These are phyloP conservation scores for Pterocles gutturalis DNA, from an alignment of 2,113 vertebrate species.

Conservation along the genomic window DNA sequence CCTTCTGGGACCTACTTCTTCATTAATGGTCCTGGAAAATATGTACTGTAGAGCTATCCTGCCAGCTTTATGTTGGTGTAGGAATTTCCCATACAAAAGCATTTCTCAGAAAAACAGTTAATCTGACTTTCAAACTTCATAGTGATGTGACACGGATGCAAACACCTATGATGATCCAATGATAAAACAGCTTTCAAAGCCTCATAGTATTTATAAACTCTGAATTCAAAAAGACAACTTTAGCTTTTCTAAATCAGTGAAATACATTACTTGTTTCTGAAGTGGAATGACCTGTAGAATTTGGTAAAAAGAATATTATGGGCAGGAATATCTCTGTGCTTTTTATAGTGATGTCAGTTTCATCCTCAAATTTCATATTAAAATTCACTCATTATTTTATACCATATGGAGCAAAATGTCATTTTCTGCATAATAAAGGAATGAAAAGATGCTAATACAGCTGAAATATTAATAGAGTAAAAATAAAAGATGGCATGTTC, in stretches of 20 bases:
- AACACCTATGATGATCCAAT: not conserved
- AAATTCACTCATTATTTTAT: not conserved
- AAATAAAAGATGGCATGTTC: not conserved
- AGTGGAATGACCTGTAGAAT: not conserved
- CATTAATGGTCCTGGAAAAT: not conserved
- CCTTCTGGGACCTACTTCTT: not conserved
- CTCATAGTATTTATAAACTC: not conserved
- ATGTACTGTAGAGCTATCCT: not conserved
- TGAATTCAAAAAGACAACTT: not conserved
- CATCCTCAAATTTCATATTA: not conserved
- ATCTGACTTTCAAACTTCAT: not conserved
- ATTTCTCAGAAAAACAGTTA: not conserved
- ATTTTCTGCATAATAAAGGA: not conserved
- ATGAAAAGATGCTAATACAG: not conserved
- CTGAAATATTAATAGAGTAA: not conserved
- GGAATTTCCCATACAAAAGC: not conserved
- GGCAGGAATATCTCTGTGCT: not conserved
- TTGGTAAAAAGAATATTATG: not conserved
- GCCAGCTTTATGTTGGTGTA: not conserved
- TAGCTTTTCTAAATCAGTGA: not conserved
- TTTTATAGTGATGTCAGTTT: not conserved
- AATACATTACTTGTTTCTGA: not conserved
- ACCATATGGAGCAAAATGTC: not conserved
- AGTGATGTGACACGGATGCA: not conserved
- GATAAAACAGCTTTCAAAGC: not conserved